These are phyloP conservation scores for Listronotus oregonensis DNA, from an alignment of 1,140 invertebrate species.

Conservation along the genomic window DNA sequence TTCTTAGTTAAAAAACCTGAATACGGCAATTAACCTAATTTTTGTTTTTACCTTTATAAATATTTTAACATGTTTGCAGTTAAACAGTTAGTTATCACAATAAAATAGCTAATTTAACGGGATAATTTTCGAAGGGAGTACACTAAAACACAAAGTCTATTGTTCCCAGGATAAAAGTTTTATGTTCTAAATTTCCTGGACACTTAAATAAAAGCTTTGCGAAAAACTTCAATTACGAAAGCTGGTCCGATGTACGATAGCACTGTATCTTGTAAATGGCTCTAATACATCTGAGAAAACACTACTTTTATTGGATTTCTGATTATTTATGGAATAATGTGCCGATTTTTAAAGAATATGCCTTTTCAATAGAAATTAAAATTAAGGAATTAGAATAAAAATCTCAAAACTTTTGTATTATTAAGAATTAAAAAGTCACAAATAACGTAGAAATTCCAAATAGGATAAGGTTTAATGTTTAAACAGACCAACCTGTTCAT, in stretches of 20 bases:
- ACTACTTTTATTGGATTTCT: background rate
- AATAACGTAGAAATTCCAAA: no score
- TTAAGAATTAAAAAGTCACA: no score
- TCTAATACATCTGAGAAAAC: background rate
- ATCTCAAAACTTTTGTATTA: no score
- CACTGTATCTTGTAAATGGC: background rate
- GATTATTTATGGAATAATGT: background rate
- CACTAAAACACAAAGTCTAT: conserved; percentile 20
- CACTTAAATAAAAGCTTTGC: conserved; percentile 31
- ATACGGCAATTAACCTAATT: no score
- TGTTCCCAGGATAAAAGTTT: conserved; percentile 31
- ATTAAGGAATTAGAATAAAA: no score
- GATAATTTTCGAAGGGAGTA: conserved; percentile 21
- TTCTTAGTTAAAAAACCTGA: no score
- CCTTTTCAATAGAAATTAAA: no score
- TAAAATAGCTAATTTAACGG: conserved; percentile 19
- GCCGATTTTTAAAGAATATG: no score
- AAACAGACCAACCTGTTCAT: no score
- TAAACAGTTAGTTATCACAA: background rate
- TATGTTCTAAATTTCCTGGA: conserved; percentile 22
- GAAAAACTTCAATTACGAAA: conserved; percentile 20
- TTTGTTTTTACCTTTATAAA: no score
- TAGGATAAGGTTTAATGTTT: no score
- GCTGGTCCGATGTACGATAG: background rate
- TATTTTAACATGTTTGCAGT: background rate